Evolutionary conservation across 2,113 vertebrate genomes (phyloP), one percentile per base, ranked within the genome.

Genomic region (human (Homo sapiens)): DNA sequence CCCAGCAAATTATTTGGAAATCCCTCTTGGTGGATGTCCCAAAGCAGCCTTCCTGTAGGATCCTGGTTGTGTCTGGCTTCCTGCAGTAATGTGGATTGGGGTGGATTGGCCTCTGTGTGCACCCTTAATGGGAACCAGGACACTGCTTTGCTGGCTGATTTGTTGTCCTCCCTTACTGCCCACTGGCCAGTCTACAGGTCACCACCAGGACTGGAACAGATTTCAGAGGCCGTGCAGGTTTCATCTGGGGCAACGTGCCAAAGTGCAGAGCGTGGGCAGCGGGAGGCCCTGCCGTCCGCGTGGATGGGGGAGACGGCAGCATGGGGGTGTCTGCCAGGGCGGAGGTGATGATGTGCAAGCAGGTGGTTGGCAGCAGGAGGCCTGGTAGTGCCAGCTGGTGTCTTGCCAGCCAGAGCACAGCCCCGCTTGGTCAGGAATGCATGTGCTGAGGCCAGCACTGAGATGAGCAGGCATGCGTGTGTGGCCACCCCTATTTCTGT

Each of bases 331-430:
- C 52, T 78, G 66, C 57, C 64, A 14, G 16, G 73, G 92, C 1
- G 0, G 61, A 94, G 85, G 89, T 78, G 61, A 45, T 30, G n/a
- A 84, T 22, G 70, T 87, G 76, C 52, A 27, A 52, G 81, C 91
- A 92, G 90, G 96, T 95, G 88, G 55, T 66, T 93, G 94, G 87
- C 94, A 90, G 90, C 6, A 20, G 89, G 82, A 83, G 48, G 78
- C 82, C 87, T 57, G 50, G 55, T 30, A 5, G 7, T 90, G 91
- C 85, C 96, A 97, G 48, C 88, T 97, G 96, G 55, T n/a, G 14
- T 76, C 73, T 81, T 40, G 89, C 91, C 82, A 81, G 25, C 23
- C 35, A 0, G 68, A 95, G 61, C 59, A 45, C 50, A 87, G 68
- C 48, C 84, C 76, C 20, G 11, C 12, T 0, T 11, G n/a, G 40